Conservation (phyloP, 2,888 invertebrate species). For the Plagodis pulveraria region DNA sequence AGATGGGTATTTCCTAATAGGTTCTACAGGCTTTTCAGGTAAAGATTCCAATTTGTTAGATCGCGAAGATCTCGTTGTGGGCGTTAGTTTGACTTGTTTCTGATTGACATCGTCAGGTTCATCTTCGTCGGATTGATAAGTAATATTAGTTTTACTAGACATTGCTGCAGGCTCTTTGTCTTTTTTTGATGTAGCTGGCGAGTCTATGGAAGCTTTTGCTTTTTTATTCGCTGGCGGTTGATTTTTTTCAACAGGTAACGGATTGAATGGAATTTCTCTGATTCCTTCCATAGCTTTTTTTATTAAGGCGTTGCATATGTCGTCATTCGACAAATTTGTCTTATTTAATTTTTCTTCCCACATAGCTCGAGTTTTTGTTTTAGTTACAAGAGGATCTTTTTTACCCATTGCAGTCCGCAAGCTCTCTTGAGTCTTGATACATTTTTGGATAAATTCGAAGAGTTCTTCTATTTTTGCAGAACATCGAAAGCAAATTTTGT, state of each 20-base stretch:
- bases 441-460: conserved; percentile 76
- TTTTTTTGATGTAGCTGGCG: conserved; percentile 26
- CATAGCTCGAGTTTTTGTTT: conserved; percentile 60
- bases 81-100: conserved; percentile 44
- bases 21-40: conserved; percentile 13
- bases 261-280: conserved; percentile 55
- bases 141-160: conserved; percentile 9
- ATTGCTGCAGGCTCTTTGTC: conserved; percentile 9
- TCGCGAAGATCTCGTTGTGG: conserved; percentile 25
- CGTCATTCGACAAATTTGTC: conserved; percentile 76
- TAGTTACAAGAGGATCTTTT: conserved; percentile 49
- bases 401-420: conserved; percentile 60
- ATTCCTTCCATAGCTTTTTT: conserved; percentile 78
- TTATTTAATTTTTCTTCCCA: conserved; percentile 76
- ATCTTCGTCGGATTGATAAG: conserved; percentile 17
- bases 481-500: conserved; percentile 81
- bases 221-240: conserved; percentile 33
- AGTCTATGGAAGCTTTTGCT: conserved; percentile 33
- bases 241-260: conserved; percentile 40
- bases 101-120: conserved; percentile 38
- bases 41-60: conserved; percentile 15
- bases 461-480: conserved; percentile 80
- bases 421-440: conserved; percentile 72
- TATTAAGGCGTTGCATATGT: conserved; percentile 76
- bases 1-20: conserved; percentile 12